Evolutionary conservation across 2,888 invertebrate species (phyloP).

Genomic region (Mongoloraphidia duomilia): DNA sequence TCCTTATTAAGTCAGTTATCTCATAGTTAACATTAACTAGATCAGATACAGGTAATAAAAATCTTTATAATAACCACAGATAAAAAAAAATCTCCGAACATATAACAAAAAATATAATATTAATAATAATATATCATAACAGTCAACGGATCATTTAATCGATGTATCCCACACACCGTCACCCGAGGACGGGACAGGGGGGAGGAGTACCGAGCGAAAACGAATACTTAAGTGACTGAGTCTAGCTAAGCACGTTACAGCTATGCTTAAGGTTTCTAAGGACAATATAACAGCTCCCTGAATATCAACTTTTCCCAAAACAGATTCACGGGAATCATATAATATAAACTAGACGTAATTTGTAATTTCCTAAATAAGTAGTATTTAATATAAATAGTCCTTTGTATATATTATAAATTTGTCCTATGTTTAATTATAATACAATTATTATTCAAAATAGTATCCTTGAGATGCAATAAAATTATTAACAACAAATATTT

Average conservation of each 20-base stretch:
- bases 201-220: no score
- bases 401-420: conserved; percentile 1
- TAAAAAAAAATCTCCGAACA: no score
- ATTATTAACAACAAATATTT: conserved; percentile 6
- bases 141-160: no score
- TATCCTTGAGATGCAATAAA: conserved; percentile 5
- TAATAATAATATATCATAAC: no score
- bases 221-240: no score
- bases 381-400: conserved; percentile 2
- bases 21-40: no score
- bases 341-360: conserved; percentile 6
- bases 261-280: not conserved
- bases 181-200: no score
- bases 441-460: conserved; percentile 1
- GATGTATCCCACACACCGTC: no score
- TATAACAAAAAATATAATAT: no score
- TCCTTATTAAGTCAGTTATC: no score
- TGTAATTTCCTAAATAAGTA: conserved; percentile 7
- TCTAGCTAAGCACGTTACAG: not conserved
- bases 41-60: no score
- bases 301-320: conserved; percentile 3
- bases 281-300: conserved; percentile 5
- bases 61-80: no score
- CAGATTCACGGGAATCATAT: conserved; percentile 3
- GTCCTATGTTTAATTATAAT: conserved; percentile 5